Evolutionary conservation across 2,888 invertebrate species (phyloP), one percentile per base, ranked within the genome.

Genomic region (Punctoribates punctum): DNA sequence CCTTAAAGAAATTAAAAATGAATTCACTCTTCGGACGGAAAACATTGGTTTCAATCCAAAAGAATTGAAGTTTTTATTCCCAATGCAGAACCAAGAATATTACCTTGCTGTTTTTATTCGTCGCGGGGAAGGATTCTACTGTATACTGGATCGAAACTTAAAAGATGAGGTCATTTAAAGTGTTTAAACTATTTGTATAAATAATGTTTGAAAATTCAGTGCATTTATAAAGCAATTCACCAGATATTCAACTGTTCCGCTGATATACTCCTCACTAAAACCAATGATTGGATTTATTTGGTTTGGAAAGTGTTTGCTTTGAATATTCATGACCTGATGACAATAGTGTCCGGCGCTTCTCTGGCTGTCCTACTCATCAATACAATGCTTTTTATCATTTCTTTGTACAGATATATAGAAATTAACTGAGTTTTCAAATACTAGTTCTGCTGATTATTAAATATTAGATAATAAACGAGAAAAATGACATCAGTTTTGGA

Each of bases 261-360:
- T 1, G n/a, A 67, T 34, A n/a, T 38, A 20, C 20, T 67, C 17
- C 65, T 67, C 13, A 34, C 29, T 20, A 67, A 67, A 38, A 38
- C 38, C 20, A 34, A 67, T 0, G 23, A 67, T 38, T 67, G 65
- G 65, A 38, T 67, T 34, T 67, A 67, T 67, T 67, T n/a, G 65
- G 13, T 67, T 34, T 67, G 65, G 65, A 34, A 20, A 15, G 9
- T 11, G 6, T 11, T 42, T 11, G 15, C 9, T 8, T 4, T 67
- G 0, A 67, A 67, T 23, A 20, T 67, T 2, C 20, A 67, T 9
- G 38, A 67, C 20, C 9, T 38, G 0, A 5, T 67, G 0, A 17
- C 13, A 17, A 20, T 67, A 15, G 6, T 67, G 6, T 3, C 3
- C 5, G 38, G 65, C 4, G n/a, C 65, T 9, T 38, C 38, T 20